A percentile compares a stretch with the other conserved stretches of the same genome.
phyloP scores from a whole-genome alignment of 2,888 invertebrate genomes.

The Aphrophora alni region DNA sequence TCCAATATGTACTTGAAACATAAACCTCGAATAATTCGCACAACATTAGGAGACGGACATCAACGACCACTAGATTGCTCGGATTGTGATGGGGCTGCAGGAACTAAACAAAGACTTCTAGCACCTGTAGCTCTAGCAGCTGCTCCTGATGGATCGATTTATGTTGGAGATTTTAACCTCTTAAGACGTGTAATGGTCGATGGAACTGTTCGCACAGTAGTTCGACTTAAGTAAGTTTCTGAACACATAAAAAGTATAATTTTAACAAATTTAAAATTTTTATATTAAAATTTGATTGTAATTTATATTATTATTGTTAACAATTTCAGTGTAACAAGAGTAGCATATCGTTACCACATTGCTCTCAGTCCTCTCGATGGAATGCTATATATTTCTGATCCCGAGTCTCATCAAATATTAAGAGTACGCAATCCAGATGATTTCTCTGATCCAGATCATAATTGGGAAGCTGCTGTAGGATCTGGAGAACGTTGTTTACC shows the following conservation, averaged over 20 bases:
- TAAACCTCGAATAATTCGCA: constrained; percentile 88
- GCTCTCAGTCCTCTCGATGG: constrained; percentile 94
- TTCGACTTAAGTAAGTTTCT: constrained; percentile 78
- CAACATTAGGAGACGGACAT: constrained; percentile 90
- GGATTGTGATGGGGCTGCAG: constrained; percentile 77
- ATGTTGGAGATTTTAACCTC: constrained; percentile 94
- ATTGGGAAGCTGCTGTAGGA: constrained; percentile 95
- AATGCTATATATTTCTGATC: constrained; percentile 93
- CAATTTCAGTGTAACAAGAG: constrained; percentile 81
- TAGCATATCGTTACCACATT: constrained; percentile 96
- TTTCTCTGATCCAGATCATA: constrained; percentile 84
- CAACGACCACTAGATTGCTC: constrained; percentile 85
- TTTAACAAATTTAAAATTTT: neutral
- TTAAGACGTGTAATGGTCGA: constrained; percentile 87
- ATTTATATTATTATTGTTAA: too few relatives aligned
- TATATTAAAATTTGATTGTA: too few relatives aligned
- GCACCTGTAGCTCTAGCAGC: constrained; percentile 93
- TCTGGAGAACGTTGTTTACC: constrained; percentile 89
- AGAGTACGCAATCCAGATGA: constrained; percentile 83
- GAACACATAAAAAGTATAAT: neutral
- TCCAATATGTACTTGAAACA: constrained; percentile 94
- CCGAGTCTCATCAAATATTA: constrained; percentile 93
- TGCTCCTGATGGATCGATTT: constrained; percentile 91
- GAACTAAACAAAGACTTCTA: constrained; percentile 76
- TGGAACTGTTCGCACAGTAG: constrained; percentile 79